Percentiles rank a stretch among this genome's conserved stretches.
phyloP scores from a whole-genome alignment of 2,113 vertebrate genomes.

The Eulemur rufifrons region DNA sequence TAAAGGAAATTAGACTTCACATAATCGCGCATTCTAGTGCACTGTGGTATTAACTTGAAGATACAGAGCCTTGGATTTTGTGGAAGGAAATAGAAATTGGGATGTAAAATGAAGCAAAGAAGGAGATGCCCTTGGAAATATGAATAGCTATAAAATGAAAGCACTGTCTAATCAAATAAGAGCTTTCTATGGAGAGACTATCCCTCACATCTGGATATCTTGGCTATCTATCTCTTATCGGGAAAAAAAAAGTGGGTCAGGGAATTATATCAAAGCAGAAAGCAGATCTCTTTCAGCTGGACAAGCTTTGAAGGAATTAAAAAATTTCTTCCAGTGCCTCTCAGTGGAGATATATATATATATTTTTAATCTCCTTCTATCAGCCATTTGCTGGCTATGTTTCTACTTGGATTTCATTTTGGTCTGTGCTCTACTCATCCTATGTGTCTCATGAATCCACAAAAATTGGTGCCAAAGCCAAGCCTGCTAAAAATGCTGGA shows the following conservation, averaged over 20 bases:
- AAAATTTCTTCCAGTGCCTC: neutral
- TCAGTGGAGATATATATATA: neutral
- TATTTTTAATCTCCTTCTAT: neutral
- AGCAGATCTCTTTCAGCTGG: constrained; percentile 29
- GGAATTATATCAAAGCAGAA: constrained; percentile 40
- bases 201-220: constrained; percentile 43
- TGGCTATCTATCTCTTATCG: constrained; percentile 29
- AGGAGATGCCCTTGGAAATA: constrained; percentile 59
- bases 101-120: constrained; percentile 56
- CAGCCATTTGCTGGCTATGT: neutral
- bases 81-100: constrained; percentile 39
- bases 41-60: constrained; percentile 59
- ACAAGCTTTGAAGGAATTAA: constrained; percentile 43
- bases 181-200: constrained; percentile 49
- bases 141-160: constrained; percentile 65
- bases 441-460: neutral
- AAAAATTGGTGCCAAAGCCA: neutral
- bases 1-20: constrained; percentile 65
- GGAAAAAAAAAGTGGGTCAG: constrained; percentile 25
- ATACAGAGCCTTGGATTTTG: constrained; percentile 49
- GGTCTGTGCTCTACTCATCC: neutral
- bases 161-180: constrained; percentile 59
- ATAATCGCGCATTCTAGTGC: constrained; percentile 55
- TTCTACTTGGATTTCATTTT: constrained; percentile 17
- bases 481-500: neutral